A percentile compares a stretch with the other conserved stretches of the same genome.
Conservation (phyloP, 2,888 invertebrate genomes). For the Ctenicera cuprea region DNA sequence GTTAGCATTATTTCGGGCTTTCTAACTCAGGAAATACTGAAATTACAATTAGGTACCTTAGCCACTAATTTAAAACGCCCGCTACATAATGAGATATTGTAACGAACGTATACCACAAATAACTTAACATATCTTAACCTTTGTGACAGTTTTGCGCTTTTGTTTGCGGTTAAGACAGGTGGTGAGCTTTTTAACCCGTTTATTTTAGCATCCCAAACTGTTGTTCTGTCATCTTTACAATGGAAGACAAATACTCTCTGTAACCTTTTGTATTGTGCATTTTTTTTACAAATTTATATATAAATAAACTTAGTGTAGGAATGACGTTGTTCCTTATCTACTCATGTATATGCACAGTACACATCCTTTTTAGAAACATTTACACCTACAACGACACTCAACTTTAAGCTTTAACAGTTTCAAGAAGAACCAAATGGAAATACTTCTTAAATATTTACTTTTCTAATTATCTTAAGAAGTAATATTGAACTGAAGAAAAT, state of each 20-base stretch:
- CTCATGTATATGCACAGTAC: slow-evolving; percentile 49
- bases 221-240: slow-evolving; percentile 38
- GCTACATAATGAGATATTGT: neutral
- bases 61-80: slow-evolving; percentile 28
- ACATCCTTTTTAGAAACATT: slow-evolving; percentile 52
- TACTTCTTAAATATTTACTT: slow-evolving; percentile 3
- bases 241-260: slow-evolving; percentile 37
- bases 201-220: slow-evolving; percentile 39
- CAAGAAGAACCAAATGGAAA: neutral
- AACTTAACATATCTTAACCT: slow-evolving; percentile 29
- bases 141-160: slow-evolving; percentile 29
- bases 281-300: slow-evolving; percentile 49
- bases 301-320: slow-evolving; percentile 49
- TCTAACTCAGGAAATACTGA: slow-evolving; percentile 12
- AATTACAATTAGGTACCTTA: slow-evolving; percentile 31
- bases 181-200: slow-evolving; percentile 35
- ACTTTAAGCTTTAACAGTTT: slow-evolving; percentile 15
- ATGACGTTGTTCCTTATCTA: slow-evolving; percentile 49
- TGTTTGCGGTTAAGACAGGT: slow-evolving; percentile 13
- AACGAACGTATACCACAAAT: slow-evolving; percentile 23
- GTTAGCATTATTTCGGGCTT: slow-evolving; percentile 30
- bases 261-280: slow-evolving; percentile 37
- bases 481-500: no score
- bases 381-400: slow-evolving; percentile 47
- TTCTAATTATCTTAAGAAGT: neutral